phyloP scores from a whole-genome alignment of 2,888 invertebrate species.

The Rhamnusium bicolor region DNA sequence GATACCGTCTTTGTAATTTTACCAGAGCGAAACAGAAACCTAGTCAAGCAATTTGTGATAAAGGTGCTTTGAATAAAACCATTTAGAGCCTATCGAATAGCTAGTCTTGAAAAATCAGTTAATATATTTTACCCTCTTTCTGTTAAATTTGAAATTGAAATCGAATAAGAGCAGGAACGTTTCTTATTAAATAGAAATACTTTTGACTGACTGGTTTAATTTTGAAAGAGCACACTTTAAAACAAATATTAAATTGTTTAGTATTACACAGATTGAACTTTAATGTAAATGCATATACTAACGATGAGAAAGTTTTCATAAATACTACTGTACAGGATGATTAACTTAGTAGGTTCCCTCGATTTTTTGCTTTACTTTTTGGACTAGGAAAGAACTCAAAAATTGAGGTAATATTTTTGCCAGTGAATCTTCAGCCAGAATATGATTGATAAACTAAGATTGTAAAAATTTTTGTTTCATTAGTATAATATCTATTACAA shows the following conservation, averaged over 20 bases:
- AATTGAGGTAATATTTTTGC: no score
- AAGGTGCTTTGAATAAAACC: constrained; percentile 19
- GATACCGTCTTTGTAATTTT: constrained; percentile 24
- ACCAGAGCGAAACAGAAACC: constrained; percentile 11
- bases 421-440: no score
- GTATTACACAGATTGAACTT: no score
- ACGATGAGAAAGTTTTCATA: no score
- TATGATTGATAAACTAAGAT: no score
- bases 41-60: constrained; percentile 14
- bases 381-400: no score
- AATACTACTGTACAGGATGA: no score
- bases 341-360: no score
- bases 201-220: neutral
- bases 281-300: no score
- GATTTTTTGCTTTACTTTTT: no score
- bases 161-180: neutral
- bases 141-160: neutral
- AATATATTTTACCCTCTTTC: constrained; percentile 4
- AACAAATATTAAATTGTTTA: neutral
- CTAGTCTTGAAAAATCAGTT: constrained; percentile 17
- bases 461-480: no score
- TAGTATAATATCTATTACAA: no score
- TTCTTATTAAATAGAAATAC: constrained; percentile 5
- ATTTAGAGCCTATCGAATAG: constrained; percentile 10
- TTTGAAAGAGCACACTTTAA: neutral